A percentile compares a stretch with the other conserved stretches of the same genome.
Conservation (phyloP, 2,113 vertebrate species). For the Physeter macrocephalus region DNA sequence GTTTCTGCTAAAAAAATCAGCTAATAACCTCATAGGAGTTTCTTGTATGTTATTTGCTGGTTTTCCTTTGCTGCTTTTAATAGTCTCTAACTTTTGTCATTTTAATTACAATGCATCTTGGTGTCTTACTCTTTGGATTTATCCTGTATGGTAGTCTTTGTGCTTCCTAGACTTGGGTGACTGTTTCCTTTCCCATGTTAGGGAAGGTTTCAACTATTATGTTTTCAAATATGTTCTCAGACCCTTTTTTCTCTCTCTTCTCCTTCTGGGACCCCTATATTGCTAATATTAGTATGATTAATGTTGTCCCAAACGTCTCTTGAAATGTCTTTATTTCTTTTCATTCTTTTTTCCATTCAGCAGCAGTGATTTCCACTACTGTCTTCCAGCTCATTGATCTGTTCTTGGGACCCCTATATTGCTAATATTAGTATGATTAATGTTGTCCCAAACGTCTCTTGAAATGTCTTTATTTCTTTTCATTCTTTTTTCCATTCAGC, state of each 20-base stretch:
- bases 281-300: not conserved
- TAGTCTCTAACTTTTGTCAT: not conserved
- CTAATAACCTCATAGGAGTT: not conserved
- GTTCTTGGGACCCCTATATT: not conserved
- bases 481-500: not conserved
- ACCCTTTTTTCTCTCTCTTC: not conserved
- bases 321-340: not conserved
- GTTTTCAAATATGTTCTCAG: not conserved
- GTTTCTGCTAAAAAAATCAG: not conserved
- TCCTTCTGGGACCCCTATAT: not conserved
- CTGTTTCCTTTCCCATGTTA: not conserved
- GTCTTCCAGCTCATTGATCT: not conserved
- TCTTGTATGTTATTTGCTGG: not conserved
- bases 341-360: not conserved
- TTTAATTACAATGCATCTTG: not conserved
- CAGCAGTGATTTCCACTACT: not conserved
- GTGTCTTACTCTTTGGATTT: not conserved
- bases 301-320: not conserved
- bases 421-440: not conserved
- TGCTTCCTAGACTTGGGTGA: not conserved
- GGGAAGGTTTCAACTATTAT: not conserved
- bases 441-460: not conserved
- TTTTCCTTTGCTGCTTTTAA: not conserved
- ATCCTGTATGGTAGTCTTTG: not conserved
- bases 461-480: not conserved